Base-by-base conservation (phyloP, 2,888 invertebrate species). In the Chloroclystis v-ata region DNA sequence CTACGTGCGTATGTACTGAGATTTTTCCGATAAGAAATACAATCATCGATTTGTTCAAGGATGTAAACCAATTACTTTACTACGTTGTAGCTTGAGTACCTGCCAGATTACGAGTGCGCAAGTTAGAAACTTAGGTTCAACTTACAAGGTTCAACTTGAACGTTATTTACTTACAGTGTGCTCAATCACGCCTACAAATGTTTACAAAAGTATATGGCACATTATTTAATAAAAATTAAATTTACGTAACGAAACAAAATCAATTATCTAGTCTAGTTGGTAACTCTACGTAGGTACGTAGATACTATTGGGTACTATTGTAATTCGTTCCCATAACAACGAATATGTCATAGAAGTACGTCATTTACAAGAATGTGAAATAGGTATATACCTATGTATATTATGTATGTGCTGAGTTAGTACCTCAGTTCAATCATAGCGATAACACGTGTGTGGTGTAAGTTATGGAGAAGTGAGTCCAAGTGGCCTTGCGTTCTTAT, bases 391-490 rank as follows among this genome's bases (percentile, higher is more conserved):
- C 26, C 26, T 20, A 30, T 38, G 29, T 33, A 52, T 50, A 54
- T 61, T 81, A 20, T 20, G 2, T 20, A 20, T 20, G 20, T 20
- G 5, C 3, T 20, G n/a, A 20, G 2, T 5, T 2, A 20, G 20
- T 11, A 32, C 12, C 20, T 35, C 20, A 20, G 20, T 20, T 20
- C 20, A 20, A 20, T 20, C 20, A 20, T 20, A 20, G 20, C 20
- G 20, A 20, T 20, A 20, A 20, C 20, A 5, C 20, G 5, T 20
- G 20, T 20, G 5, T 5, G 20, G 20, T 20, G 20, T 20, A 20
- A 4, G 20, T 20, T 20, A 20, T 20, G 20, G 20, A 20, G 20
- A 20, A 20, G 20, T 20, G 20, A 4, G 20, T 5, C 3, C 20
- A 20, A 20, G 20, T 20, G 20, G 20, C 20, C 20, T 20, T 20